phyloP scores from a whole-genome alignment of 2,113 vertebrate genomes.

The Psilopsiagon aymara region DNA sequence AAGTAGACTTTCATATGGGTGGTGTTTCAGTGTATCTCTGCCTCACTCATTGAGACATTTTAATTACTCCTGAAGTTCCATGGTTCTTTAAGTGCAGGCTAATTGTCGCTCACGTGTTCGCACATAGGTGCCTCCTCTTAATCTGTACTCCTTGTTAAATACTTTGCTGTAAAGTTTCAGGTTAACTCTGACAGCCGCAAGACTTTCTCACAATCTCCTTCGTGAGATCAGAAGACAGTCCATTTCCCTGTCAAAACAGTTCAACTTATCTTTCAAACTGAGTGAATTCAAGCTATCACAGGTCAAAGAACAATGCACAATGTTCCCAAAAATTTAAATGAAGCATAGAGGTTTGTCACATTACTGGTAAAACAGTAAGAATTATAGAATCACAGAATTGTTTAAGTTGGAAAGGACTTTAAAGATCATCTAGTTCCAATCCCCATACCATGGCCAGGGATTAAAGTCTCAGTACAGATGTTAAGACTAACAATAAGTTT shows the following conservation, averaged over 20 bases:
- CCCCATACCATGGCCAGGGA: not conserved
- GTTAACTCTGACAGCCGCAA: not conserved
- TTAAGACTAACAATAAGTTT: not conserved
- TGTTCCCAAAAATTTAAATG: not conserved
- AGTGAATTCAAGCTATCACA: not conserved
- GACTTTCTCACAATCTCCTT: not conserved
- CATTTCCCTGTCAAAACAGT: not conserved
- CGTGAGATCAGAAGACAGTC: not conserved
- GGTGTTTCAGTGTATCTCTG: not conserved
- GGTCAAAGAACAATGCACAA: not conserved
- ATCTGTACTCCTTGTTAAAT: not conserved
- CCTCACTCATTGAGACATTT: not conserved
- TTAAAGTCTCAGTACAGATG: not conserved
- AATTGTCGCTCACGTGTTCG: not conserved
- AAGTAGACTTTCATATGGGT: not conserved
- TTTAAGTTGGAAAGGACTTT: not conserved
- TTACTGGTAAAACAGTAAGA: not conserved
- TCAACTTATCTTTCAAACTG: not conserved
- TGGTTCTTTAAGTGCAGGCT: not conserved
- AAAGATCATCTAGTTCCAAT: not conserved
- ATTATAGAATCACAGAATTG: not conserved
- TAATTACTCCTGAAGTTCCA: not conserved
- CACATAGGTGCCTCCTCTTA: not conserved
- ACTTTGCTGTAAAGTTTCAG: not conserved
- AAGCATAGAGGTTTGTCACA: accelerated